These are phyloP conservation scores for Hemibagrus guttatus DNA, from an alignment of 2,797 vertebrate species.

Conservation along the genomic window DNA sequence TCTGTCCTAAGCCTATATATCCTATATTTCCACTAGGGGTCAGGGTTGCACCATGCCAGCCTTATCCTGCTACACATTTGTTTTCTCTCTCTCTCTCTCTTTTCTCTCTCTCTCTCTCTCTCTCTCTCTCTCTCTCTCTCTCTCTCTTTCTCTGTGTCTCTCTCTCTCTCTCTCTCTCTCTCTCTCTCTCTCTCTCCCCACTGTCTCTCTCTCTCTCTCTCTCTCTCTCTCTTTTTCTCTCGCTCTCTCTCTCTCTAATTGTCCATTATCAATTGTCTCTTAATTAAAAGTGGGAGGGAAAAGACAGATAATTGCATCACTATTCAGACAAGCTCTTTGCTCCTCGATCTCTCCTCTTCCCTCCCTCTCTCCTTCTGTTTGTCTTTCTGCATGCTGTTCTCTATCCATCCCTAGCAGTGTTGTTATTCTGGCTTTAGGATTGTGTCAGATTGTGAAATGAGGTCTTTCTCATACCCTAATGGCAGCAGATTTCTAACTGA, in stretches of 20 bases:
- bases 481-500: not conserved
- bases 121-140: conserved; percentile 29
- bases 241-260: conserved; percentile 47
- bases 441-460: conserved; percentile 72
- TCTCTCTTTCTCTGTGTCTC: conserved; percentile 9
- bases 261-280: conserved; percentile 63
- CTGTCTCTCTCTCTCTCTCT: conserved; percentile 10
- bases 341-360: not conserved
- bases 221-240: not conserved
- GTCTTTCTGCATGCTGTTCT: not conserved
- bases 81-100: not conserved
- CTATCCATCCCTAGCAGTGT: conserved; percentile 1
- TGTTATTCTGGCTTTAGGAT: conserved; percentile 70
- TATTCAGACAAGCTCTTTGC: conserved; percentile 44
- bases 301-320: conserved; percentile 33
- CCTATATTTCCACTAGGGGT: conserved; percentile 66
- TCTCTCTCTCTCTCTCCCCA: conserved; percentile 27
- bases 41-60: conserved; percentile 67
- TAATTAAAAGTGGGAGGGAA: conserved; percentile 61
- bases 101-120: not conserved
- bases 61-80: conserved; percentile 3
- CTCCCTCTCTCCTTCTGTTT: not conserved
- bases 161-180: not conserved
- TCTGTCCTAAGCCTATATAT: conserved; percentile 50
- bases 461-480: conserved; percentile 29